Evolutionary conservation across 2,888 invertebrate genomes (phyloP), one percentile per base, ranked within the genome.

Genomic region (Octonoba sinensis): DNA sequence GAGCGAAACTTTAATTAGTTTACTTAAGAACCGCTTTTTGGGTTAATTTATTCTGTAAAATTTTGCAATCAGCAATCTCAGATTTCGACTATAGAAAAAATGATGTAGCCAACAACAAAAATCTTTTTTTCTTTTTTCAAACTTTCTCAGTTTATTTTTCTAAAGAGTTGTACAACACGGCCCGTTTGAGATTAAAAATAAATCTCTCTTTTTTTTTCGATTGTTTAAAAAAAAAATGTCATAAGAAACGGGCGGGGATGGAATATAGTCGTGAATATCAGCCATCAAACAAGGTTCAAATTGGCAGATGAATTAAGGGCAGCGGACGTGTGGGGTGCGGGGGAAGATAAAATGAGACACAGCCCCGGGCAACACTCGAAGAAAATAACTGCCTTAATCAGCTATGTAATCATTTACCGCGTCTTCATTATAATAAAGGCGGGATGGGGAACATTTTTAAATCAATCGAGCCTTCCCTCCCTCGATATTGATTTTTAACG

Each of bases 361-460:
- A 62, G 73, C 69, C 62, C 47, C 36, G 79, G 79, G 73, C 66
- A 65, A 69, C 73, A 81, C 79, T 81, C 79, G 73, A 69, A 81
- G 73, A 81, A 81, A 81, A 69, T 74, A 74, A 74, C 79, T 67
- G 66, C 69, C 79, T 69, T 81, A 81, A 81, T 81, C 79, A 81
- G 72, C 79, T 73, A 73, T 74, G 73, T 81, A 81, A 81, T 81
- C 79, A 81, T 81, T 73, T 81, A 74, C 79, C 79, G 62, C 79
- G 73, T 69, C 79, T 81, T 81, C 73, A 81, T 81, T 81, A 81
- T 81, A 81, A 81, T 81, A 81, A 81, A 81, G 16, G 73, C 56
- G 73, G 46, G 54, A 79, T 46, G 78, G 62, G 78, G 22, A 78
- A 73, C 67, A 81, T 81, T 81, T 81, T 81, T 81, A 81, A 81